A percentile compares a stretch with the other conserved stretches of the same genome.
Conservation (phyloP, 2,888 invertebrate species). For the Drosophila macrospina region DNA sequence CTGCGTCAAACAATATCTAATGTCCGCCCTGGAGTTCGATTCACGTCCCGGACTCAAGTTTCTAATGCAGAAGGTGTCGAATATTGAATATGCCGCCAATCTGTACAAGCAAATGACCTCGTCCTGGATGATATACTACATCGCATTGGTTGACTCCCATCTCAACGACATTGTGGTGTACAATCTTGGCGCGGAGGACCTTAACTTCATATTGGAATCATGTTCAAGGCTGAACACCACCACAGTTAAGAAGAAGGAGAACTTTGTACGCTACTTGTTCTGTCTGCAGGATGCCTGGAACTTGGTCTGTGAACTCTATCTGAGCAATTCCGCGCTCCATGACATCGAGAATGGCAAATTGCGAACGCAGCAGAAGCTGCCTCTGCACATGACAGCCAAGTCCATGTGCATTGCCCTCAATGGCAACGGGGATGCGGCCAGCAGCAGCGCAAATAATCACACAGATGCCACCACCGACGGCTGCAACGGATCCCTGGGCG, state of each 20-base stretch:
- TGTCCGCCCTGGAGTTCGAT: conserved; percentile 94
- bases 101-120: conserved; percentile 97
- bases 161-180: conserved; percentile 90
- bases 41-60: conserved; percentile 96
- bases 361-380: conserved; percentile 52
- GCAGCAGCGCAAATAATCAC: conserved; percentile 9
- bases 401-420: conserved; percentile 74
- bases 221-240: conserved; percentile 87
- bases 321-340: conserved; percentile 85
- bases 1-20: conserved; percentile 93
- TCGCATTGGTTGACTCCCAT: conserved; percentile 94
- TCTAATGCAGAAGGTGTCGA: conserved; percentile 96
- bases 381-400: conserved; percentile 60
- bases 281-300: conserved; percentile 88
- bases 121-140: conserved; percentile 95
- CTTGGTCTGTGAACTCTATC: conserved; percentile 87
- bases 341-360: conserved; percentile 84
- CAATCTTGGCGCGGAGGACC: conserved; percentile 87
- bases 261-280: conserved; percentile 87
- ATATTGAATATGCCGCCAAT: conserved; percentile 94
- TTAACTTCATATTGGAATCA: conserved; percentile 88
- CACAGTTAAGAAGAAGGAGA: conserved; percentile 86
- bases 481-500: conserved; percentile 10
- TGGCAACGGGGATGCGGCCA: conserved; percentile 63
- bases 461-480: background rate